Conservation (phyloP, 2,113 vertebrate genomes). For the Spermophilus dauricus region DNA sequence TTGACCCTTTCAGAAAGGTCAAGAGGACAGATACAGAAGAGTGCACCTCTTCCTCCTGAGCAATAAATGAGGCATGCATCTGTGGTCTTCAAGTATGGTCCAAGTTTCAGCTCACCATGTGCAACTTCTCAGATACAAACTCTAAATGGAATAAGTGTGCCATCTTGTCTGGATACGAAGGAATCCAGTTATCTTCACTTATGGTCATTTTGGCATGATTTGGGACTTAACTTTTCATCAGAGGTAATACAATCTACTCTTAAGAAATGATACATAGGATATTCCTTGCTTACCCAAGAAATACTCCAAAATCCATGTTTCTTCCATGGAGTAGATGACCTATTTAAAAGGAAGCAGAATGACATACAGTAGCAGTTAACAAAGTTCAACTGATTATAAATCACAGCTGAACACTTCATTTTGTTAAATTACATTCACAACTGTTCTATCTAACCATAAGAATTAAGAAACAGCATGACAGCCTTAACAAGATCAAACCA, state of each 20-base stretch:
- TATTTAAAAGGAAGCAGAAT: slow-evolving; percentile 75
- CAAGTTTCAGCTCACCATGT: not conserved
- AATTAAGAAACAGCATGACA: not conserved
- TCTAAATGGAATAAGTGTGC: not conserved
- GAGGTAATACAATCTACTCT: not conserved
- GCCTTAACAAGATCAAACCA: slow-evolving; percentile 3
- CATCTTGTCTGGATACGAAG: not conserved
- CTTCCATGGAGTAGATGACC: slow-evolving; percentile 95
- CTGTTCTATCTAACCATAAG: not conserved
- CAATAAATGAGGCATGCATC: not conserved
- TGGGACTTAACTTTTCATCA: slow-evolving; percentile 22
- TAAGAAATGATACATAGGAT: not conserved
- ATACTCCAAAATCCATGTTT: slow-evolving; percentile 98
- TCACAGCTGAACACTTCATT: not conserved
- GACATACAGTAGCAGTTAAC: not conserved
- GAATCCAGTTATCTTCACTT: not conserved
- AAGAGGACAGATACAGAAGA: not conserved
- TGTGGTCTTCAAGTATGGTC: not conserved
- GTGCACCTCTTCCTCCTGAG: not conserved
- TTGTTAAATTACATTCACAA: not conserved
- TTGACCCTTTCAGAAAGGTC: slow-evolving; percentile 1
- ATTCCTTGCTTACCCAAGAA: slow-evolving; percentile 92
- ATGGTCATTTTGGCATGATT: not conserved
- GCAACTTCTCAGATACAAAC: not conserved
- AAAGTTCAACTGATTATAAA: not conserved